Conservation (phyloP, 2,797 vertebrate genomes). For the Menidia menidia region DNA sequence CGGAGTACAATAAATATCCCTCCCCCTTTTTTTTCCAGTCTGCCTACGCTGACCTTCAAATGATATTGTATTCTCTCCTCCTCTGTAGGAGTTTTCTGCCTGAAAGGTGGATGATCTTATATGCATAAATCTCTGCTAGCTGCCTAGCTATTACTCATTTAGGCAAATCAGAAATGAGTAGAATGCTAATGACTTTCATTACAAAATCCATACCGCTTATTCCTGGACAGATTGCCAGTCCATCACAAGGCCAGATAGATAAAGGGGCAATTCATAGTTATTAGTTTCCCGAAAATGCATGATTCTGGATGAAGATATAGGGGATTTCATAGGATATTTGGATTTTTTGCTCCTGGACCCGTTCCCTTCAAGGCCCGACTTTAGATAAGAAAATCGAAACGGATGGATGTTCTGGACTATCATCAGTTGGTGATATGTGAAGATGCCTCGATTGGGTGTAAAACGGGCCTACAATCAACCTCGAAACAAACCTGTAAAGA, state of each 20-base stretch:
- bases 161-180: not conserved
- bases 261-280: too few relatives aligned
- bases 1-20: not conserved
- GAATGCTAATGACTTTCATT: not conserved
- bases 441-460: not conserved
- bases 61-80: not conserved
- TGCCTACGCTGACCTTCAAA: not conserved
- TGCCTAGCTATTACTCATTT: not conserved
- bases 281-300: too few relatives aligned
- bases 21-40: not conserved
- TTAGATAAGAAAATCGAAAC: too few relatives aligned
- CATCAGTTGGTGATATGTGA: not conserved
- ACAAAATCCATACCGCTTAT: not conserved
- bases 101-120: not conserved
- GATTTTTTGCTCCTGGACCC: too few relatives aligned
- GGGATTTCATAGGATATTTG: too few relatives aligned
- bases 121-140: not conserved
- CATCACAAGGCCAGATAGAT: too few relatives aligned
- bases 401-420: too few relatives aligned
- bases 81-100: not conserved
- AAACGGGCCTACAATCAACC: not conserved
- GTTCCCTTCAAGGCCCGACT: too few relatives aligned
- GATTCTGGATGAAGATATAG: too few relatives aligned
- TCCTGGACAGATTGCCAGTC: too few relatives aligned
- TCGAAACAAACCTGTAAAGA: not conserved